Evolutionary conservation across 2,797 vertebrate genomes (phyloP).

Genomic region (Ataeniobius toweri): DNA sequence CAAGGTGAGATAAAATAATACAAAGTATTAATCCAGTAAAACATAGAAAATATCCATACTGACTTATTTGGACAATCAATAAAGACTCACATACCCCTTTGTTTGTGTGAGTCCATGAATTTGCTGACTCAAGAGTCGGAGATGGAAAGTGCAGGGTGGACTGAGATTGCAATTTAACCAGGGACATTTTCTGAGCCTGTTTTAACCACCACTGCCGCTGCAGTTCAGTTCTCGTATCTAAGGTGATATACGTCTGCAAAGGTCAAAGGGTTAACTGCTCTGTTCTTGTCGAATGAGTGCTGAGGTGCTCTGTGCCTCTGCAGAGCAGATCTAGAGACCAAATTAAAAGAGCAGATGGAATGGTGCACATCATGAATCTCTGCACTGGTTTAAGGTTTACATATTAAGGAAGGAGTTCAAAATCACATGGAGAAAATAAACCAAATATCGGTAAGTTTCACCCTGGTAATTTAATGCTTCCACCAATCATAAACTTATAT

Average conservation of each 20-base stretch:
- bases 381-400: constrained; percentile 2
- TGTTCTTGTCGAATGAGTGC: constrained; percentile 41
- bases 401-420: not conserved
- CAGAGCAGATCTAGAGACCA: constrained; percentile 25
- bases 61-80: constrained; percentile 10
- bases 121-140: constrained; percentile 22
- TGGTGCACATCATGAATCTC: not conserved
- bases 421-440: not conserved
- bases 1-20: not conserved
- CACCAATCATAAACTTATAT: not conserved
- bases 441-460: not conserved
- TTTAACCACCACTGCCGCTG: constrained; percentile 19
- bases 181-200: constrained; percentile 28
- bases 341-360: constrained; percentile 42
- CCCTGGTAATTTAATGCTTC: not conserved
- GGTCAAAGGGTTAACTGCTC: constrained; percentile 63
- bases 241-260: constrained; percentile 54
- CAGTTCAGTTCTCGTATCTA: constrained; percentile 21
- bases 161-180: constrained; percentile 5
- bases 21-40: not conserved
- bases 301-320: constrained; percentile 30
- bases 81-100: not conserved
- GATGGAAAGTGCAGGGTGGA: constrained; percentile 31
- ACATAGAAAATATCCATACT: not conserved
- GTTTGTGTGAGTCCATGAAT: not conserved